Evolutionary conservation across 2,113 vertebrate species (phyloP).

Genomic region (Mionectes macconnelli): DNA sequence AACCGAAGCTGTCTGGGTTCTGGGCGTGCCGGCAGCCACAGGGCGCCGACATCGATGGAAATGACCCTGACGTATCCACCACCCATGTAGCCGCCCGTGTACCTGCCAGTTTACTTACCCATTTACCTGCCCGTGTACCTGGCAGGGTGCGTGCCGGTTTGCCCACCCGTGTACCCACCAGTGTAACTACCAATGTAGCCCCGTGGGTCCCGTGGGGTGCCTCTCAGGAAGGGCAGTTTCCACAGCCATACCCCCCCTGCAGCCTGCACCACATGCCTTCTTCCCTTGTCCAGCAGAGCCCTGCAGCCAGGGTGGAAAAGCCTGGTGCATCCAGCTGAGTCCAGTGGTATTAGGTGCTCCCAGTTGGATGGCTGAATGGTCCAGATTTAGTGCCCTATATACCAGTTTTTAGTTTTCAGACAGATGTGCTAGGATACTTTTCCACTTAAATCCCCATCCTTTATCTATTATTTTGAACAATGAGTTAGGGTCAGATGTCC

Average conservation of each 20-base stretch:
- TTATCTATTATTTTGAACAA: background rate
- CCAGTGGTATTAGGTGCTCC: background rate
- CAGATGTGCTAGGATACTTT: background rate
- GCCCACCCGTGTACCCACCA: accelerated
- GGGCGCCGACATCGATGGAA: background rate
- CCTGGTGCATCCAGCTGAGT: background rate
- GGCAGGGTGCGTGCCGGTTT: background rate
- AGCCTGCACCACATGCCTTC: accelerated
- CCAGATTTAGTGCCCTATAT: accelerated
- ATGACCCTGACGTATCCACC: background rate
- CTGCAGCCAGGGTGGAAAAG: background rate
- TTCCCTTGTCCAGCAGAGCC: accelerated
- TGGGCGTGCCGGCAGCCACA: background rate
- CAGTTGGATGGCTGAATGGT: background rate
- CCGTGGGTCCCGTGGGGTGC: accelerated
- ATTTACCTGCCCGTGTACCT: background rate
- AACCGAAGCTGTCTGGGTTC: background rate
- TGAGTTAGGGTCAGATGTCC: background rate
- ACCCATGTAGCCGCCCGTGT: accelerated
- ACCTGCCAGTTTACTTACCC: accelerated
- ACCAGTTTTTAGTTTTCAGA: background rate
- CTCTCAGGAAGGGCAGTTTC: background rate
- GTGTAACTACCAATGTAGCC: background rate
- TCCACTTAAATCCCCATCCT: background rate
- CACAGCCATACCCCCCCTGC: too few species aligned